Base-by-base conservation (phyloP, 2,113 vertebrate genomes). In the Tupaia tana region DNA sequence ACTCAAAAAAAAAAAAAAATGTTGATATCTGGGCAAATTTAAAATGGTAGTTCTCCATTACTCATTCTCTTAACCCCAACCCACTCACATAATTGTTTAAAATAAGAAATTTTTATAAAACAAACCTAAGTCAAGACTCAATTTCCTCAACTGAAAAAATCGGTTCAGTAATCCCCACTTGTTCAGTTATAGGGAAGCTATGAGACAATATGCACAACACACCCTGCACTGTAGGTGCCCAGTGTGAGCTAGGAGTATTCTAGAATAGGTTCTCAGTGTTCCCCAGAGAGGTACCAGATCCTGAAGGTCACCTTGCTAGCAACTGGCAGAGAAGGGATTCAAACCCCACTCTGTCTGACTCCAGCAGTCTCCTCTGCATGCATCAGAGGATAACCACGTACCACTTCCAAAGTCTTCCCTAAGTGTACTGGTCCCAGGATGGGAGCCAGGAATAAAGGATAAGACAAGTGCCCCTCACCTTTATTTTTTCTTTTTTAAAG, bases 101-200 rank as follows among this genome's bases (percentile, higher is more conserved):
- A 70, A 77, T 27, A 71, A 92, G 79, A 11, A 73, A 43, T 58
- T 27, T 90, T 95, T 73, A 82, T 71, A 64, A 94, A 90, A 58
- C 64, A 52, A 88, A 75, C 59, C 20, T 59, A 85, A 86, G n/a
- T 69, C 81, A 82, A 93, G 22, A 71, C 84, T 96, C 69, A 58
- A 56, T 69, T 79, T 94, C 52, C 12, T 78, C 69, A 86, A 79
- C 64, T 91, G 16, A 89, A 79, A 79, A 96, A 82, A 74, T 34
- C 29, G 27, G 81, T 34, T 97, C 82, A 70, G 67, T 25, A 43
- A 75, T 10, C 22, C 0, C 52, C 24, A 20, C 18, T 1, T 61
- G 80, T 66, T 92, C 29, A 19, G 2, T 0, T 61, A 56, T 14
- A 5, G 88, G 24, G 83, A 91, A 83, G 63, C 81, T 74, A 75